Conservation (phyloP, 1,140 invertebrate species). For the Aphelinus atriplicis region DNA sequence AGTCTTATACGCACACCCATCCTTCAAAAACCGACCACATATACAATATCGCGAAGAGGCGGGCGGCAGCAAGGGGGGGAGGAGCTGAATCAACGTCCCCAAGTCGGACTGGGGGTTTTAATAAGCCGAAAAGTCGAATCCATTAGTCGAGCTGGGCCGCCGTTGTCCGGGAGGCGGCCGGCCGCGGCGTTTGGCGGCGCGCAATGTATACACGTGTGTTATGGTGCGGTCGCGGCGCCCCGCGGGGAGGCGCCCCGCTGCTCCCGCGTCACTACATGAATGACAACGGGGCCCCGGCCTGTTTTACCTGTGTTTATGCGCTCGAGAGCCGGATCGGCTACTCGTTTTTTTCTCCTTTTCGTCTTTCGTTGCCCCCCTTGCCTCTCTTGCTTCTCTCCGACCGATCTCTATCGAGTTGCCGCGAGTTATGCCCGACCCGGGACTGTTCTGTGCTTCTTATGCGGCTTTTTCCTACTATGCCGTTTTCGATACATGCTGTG, state of each 20-base stretch:
- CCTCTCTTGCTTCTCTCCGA: background rate
- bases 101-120: conserved; percentile 19
- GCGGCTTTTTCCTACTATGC: too few species aligned
- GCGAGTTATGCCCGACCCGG: too few species aligned
- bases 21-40: too few species aligned
- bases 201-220: conserved; percentile 40
- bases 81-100: too few species aligned
- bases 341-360: background rate
- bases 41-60: too few species aligned
- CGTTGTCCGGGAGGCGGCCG: background rate
- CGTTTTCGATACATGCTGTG: too few species aligned
- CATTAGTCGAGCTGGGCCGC: conserved; percentile 10
- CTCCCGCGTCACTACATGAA: conserved; percentile 49
- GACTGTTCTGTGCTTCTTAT: too few species aligned
- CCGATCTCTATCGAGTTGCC: background rate
- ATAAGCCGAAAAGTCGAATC: conserved; percentile 37
- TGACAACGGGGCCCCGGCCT: conserved; percentile 44
- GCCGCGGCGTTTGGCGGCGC: background rate
- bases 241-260: conserved; percentile 44
- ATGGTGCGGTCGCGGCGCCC: conserved; percentile 53
- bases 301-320: conserved; percentile 4
- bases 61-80: too few species aligned
- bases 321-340: background rate
- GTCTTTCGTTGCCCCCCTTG: too few species aligned
- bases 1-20: too few species aligned